Evolutionary conservation across 2,113 vertebrate species (phyloP).

Genomic region (Macquaria ambigua): DNA sequence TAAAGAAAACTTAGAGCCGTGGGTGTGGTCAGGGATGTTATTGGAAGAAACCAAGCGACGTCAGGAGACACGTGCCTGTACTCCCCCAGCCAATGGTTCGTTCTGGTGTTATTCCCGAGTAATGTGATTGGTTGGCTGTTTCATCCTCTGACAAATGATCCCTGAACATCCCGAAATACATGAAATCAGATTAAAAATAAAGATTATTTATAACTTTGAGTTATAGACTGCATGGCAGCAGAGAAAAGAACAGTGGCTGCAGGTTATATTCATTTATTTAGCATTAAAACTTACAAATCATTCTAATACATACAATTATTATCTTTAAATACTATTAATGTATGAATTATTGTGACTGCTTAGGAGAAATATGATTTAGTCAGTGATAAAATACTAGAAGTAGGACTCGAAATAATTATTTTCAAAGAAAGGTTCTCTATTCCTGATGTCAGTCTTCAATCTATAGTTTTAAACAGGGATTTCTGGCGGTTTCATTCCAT

Average conservation of each 20-base stretch:
- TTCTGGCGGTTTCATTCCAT: no score
- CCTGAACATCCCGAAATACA: not conserved
- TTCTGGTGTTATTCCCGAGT: constrained; percentile 24
- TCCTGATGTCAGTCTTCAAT: no score
- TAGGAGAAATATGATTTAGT: not conserved
- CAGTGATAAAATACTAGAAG: not conserved
- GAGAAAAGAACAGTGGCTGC: not conserved
- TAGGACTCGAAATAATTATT: not conserved
- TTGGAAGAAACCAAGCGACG: not conserved
- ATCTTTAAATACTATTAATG: not conserved
- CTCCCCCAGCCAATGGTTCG: constrained; percentile 54
- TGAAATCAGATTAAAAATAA: no score
- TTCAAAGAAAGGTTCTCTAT: no score
- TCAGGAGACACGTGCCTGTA: not conserved
- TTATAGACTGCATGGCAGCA: not conserved
- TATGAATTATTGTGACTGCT: no score
- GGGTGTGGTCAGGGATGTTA: constrained; percentile 7
- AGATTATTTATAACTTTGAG: not conserved
- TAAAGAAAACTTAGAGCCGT: not conserved
- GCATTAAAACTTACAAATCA: not conserved
- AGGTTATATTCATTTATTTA: not conserved
- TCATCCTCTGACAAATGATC: not conserved
- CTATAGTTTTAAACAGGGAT: no score
- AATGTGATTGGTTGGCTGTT: constrained; percentile 49
- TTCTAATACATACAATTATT: not conserved